Evolutionary conservation across 92 coral and sea anemone genomes (phyloP).

Genomic region (Zoanthus sociatus): DNA sequence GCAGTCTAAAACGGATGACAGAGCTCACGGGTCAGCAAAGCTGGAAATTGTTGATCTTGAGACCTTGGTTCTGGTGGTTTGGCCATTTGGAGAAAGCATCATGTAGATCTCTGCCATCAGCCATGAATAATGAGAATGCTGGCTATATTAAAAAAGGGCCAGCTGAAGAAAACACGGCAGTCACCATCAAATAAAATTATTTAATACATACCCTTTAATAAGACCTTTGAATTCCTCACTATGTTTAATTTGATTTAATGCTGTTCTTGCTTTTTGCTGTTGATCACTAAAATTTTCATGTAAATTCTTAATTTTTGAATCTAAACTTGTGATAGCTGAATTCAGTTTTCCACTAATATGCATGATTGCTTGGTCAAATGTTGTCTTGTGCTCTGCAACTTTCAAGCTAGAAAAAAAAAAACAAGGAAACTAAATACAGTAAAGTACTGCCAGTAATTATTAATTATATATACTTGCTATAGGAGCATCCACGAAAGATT

Average conservation of each 20-base stretch:
- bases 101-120: no score
- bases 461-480: no score
- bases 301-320: constrained; percentile 11
- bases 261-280: constrained; percentile 1
- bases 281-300: background rate
- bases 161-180: no score
- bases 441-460: background rate
- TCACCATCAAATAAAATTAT: background rate
- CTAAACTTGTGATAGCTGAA: constrained; percentile 33
- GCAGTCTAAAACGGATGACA: no score
- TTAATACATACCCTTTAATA: background rate
- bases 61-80: no score
- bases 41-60: no score
- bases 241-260: background rate
- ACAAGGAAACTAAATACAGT: background rate
- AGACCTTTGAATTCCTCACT: background rate
- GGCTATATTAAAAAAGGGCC: no score
- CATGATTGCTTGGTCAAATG: constrained; percentile 22
- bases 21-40: no score
- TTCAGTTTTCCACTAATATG: constrained; percentile 26
- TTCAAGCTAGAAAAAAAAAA: constrained; percentile 14
- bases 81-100: no score
- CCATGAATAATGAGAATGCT: no score
- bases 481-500: no score
- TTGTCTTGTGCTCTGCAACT: constrained; percentile 40